Evolutionary conservation across 2,888 invertebrate genomes (phyloP), one percentile per base, ranked within the genome.

Genomic region (Choristoneura rosaceana): DNA sequence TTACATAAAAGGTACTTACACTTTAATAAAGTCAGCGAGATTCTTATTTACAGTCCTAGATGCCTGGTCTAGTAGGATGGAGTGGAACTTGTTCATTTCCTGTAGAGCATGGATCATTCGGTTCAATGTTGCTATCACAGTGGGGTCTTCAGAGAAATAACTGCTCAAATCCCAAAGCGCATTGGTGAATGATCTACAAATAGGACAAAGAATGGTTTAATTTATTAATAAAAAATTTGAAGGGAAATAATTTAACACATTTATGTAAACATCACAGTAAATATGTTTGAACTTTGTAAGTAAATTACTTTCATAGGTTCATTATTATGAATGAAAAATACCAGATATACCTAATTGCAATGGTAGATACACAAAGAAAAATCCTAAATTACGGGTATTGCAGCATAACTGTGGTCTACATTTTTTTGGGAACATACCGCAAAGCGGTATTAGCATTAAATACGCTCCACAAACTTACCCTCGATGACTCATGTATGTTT

Each of bases 51-150:
- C 96, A 75, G 98, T 98, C 82, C 98, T 95, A 70, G 98, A 97
- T 7, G 98, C 98, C 91, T 99, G 99, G 89, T 99, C 99, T 83
- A 99, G 92, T 38, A 99, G 93, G 77, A 97, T 98, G 58, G 97
- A 97, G 84, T 99, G 98, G 87, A 97, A 98, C 88, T 98, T 99
- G 88, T 98, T 97, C 96, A 99, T 98, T 94, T 99, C 99, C 92
- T 98, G 96, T 73, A 98, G 94, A 69, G 96, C 96, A 84, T 97
- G 96, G 66, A 93, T 93, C 87, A 94, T 93, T 59, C 94, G 85
- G 80, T 94, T 94, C 65, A 99, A 93, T 50, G 97, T 96, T 74
- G 97, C 96, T 90, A 97, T 96, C 69, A 98, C 96, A 76, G 96
- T 95, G 25, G 97, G 95, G 86, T 99, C 98, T 84, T 97, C 97